Conservation (phyloP, 2,113 vertebrate species). For the Solenodon paradoxus region DNA sequence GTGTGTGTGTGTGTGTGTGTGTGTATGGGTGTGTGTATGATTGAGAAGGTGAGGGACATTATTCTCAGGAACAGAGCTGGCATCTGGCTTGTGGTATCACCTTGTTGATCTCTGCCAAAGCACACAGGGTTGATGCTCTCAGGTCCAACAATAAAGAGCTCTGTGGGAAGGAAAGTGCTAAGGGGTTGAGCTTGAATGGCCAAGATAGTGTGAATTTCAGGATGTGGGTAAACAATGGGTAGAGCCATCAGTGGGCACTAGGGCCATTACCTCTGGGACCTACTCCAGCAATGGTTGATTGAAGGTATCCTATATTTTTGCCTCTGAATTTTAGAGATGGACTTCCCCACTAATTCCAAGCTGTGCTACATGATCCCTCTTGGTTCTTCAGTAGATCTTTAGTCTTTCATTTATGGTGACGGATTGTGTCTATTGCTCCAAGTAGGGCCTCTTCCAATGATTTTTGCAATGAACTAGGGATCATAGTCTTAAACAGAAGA, state of each 20-base stretch:
- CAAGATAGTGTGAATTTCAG: not conserved
- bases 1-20: not conserved
- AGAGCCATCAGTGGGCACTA: not conserved
- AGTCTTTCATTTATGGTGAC: not conserved
- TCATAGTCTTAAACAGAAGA: not conserved
- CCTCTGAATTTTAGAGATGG: not conserved
- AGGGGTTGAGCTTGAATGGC: not conserved
- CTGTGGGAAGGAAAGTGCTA: not conserved
- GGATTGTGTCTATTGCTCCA: not conserved
- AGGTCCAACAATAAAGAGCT: not conserved
- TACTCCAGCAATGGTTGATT: rapidly evolving
- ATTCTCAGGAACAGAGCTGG: not conserved
- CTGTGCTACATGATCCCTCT: not conserved
- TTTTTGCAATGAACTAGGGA: not conserved
- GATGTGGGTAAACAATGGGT: not conserved
- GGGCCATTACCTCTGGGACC: rapidly evolving
- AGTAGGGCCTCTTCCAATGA: not conserved
- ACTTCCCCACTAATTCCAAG: not conserved
- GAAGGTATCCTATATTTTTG: not conserved
- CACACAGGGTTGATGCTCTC: not conserved
- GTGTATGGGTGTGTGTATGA: not conserved
- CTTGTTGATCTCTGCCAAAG: not conserved
- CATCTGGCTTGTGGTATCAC: not conserved
- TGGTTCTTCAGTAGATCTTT: not conserved
- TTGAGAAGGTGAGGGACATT: not conserved